Conservation (phyloP, 2,888 invertebrate genomes). For the Lasioglossum pauxillum region DNA sequence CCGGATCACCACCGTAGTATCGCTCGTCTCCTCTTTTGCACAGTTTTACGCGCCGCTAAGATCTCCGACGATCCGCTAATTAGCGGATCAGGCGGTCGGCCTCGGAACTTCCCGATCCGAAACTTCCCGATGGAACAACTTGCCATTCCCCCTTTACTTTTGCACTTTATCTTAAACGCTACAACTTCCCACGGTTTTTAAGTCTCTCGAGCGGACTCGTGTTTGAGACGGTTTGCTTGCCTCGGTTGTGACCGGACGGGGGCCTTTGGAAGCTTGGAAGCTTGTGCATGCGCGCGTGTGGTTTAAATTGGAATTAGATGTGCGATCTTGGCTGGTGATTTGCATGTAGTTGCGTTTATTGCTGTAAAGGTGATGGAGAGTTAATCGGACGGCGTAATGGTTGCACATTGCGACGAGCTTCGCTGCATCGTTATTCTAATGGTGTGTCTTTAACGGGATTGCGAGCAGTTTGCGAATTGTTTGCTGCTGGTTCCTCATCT, state of each 20-base stretch:
- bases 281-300: no score
- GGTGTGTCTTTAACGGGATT: neutral
- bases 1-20: neutral
- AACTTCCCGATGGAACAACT: neutral
- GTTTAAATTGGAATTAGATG: neutral
- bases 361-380: neutral
- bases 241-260: neutral
- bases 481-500: neutral
- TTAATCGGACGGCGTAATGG: neutral
- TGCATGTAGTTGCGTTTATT: neutral
- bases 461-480: neutral
- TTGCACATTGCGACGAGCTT: neutral
- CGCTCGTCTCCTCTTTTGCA: neutral
- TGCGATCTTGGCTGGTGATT: neutral
- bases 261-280: neutral
- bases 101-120: conserved; percentile 1
- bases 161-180: conserved; percentile 6
- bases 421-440: neutral
- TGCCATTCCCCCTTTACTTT: neutral
- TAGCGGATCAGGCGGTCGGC: conserved; percentile 31
- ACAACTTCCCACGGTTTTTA: neutral
- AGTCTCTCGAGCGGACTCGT: neutral
- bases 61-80: neutral
- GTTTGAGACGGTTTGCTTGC: conserved; percentile 12
- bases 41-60: neutral